Percentiles rank a stretch among this genome's conserved stretches.
Evolutionary conservation across 2,113 vertebrate species (phyloP).

Genomic region (Tursiops truncatus): DNA sequence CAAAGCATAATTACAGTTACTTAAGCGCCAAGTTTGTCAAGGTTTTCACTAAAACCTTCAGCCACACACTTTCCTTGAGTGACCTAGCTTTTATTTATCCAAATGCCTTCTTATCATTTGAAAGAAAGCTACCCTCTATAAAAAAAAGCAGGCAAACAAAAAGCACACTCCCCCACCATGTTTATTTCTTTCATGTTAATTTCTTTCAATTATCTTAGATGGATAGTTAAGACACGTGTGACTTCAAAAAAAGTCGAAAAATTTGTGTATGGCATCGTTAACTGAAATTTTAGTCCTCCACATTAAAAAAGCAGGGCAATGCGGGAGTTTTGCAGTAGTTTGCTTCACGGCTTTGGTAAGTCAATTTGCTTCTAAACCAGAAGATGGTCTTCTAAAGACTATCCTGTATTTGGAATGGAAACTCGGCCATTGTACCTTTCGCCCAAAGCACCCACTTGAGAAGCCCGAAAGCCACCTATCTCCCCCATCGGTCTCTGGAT

Average conservation of each 20-base stretch:
- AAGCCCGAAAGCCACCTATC: conserved; percentile 47
- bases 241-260: conserved; percentile 34
- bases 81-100: background rate
- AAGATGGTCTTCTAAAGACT: conserved; percentile 46
- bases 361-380: conserved; percentile 37
- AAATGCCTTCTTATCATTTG: conserved; percentile 1
- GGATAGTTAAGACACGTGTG: background rate
- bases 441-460: background rate
- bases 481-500: conserved; percentile 49
- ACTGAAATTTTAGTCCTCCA: conserved; percentile 35
- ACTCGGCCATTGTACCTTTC: conserved; percentile 2
- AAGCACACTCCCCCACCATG: background rate
- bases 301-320: conserved; percentile 1
- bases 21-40: conserved; percentile 69
- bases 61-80: conserved; percentile 10
- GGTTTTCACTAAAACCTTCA: conserved; percentile 53
- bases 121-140: conserved; percentile 41
- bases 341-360: conserved; percentile 53
- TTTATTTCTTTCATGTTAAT: conserved; percentile 16
- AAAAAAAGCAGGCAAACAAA: conserved; percentile 26
- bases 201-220: conserved; percentile 16
- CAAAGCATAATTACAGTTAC: conserved; percentile 69
- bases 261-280: background rate
- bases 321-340: conserved; percentile 61
- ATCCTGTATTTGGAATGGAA: background rate